Base-by-base conservation (phyloP, 1,140 invertebrate species). In the Diuraphis noxia region DNA sequence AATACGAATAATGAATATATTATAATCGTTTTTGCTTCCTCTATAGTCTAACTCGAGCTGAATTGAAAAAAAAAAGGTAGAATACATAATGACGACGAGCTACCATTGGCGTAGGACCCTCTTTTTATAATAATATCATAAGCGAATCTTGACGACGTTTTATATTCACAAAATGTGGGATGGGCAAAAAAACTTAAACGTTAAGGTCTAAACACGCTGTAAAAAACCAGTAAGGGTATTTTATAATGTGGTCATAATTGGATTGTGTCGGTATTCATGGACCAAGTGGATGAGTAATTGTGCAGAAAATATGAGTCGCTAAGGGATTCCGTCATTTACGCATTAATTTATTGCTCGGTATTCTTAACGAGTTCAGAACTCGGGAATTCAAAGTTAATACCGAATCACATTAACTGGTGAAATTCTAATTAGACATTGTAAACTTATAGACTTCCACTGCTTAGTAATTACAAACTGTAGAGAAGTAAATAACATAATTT, bases 1-100 rank as follows among this genome's bases (percentile, higher is more conserved):
- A 88, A 88, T 63, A 63, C 49, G 86, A 88, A 88, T 88, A 88
- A 88, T 88, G 86, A 88, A 88, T 88, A 63, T 88, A 88, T 88
- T 88, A 88, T 88, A 88, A 88, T 88, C 86, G 86, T 63, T 86
- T 86, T 49, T 63, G 86, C 86, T 88, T 88, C 36, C 86, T 88
- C 49, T 88, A 63, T 34, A 56, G 86, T 56, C 49, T 63, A 56
- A 56, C 86, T 40, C 49, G 41, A 88, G 86, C 52, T 88, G 86
- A 10, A 63, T 52, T 56, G 85, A 56, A 56, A 30, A 86, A 30
- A 86, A 49, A 63, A 88, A 88, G 49, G 49, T 88, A 56, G 49
- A 88, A 88, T 88, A 88, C 86, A 88, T 88, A 88, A 88, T 88
- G 86, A 86, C 86, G 86, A 56, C 52, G 86, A n/a, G 36, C 86